Conservation (phyloP, 2,113 vertebrate species). For the Stegastes partitus region DNA sequence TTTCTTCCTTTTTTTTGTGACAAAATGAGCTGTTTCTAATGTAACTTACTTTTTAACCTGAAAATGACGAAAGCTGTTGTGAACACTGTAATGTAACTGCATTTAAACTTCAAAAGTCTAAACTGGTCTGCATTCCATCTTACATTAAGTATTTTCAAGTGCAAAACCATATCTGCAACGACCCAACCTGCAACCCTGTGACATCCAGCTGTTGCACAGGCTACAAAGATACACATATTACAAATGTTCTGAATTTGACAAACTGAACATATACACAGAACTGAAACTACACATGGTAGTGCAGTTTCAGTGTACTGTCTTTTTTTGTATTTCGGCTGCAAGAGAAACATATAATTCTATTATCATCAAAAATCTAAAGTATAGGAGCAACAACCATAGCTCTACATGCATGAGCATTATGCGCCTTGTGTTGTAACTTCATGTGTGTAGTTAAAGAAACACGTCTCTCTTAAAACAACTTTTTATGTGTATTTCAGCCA, state of each 20-base stretch:
- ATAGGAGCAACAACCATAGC: background rate
- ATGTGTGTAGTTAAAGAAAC: slow-evolving; percentile 46
- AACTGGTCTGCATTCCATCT: too few species aligned
- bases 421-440: background rate
- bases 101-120: too few species aligned
- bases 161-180: background rate
- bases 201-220: background rate
- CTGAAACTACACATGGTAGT: background rate
- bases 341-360: background rate
- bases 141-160: too few species aligned
- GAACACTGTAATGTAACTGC: too few species aligned
- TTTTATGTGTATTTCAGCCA: slow-evolving; percentile 87
- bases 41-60: too few species aligned
- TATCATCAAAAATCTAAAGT: background rate
- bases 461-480: slow-evolving; percentile 79
- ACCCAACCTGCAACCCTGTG: background rate
- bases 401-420: background rate
- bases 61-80: too few species aligned
- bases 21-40: too few species aligned
- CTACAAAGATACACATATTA: background rate
- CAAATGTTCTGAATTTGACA: background rate
- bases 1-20: too few species aligned
- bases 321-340: background rate
- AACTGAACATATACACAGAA: background rate
- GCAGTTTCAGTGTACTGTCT: background rate